Conservation (phyloP, 2,797 vertebrate genomes). For the Lophotriccus pileatus region DNA sequence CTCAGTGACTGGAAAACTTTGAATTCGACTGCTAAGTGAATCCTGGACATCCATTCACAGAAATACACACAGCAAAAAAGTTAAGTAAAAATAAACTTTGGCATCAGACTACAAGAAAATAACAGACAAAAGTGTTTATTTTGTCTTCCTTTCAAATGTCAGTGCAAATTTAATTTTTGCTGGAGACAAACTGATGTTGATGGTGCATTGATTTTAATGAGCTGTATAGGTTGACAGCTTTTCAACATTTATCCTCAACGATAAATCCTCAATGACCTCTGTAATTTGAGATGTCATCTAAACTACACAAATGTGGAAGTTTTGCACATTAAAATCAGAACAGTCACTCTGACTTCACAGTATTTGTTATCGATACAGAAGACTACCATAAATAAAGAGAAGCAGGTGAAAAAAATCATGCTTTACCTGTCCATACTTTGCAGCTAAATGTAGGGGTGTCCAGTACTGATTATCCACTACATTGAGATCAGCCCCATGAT, state of each 20-base stretch:
- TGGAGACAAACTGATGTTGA: not conserved
- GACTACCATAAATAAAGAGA: not conserved
- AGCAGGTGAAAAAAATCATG: not conserved
- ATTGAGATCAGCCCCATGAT: slow-evolving; percentile 83
- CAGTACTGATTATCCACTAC: slow-evolving; percentile 82
- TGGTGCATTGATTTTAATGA: not conserved
- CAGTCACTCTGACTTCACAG: not conserved
- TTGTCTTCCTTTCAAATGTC: not conserved
- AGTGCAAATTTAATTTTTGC: not conserved
- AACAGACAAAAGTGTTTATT: not conserved
- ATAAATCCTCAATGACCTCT: not conserved
- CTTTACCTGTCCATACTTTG: slow-evolving; percentile 94
- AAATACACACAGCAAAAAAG: not conserved
- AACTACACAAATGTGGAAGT: fast-evolving
- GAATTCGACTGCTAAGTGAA: not conserved
- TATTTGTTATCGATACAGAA: not conserved
- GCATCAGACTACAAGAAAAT: not conserved
- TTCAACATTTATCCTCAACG: not conserved
- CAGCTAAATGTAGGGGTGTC: slow-evolving; percentile 92
- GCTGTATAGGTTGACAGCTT: not conserved
- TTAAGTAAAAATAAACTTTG: not conserved
- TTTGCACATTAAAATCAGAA: not conserved
- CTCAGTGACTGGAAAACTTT: not conserved
- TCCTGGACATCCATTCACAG: not conserved
- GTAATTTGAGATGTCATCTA: not conserved